A percentile compares a stretch with the other conserved stretches of the same genome.
Conservation (phyloP, 2,797 vertebrate genomes). For the Miichthys miiuy region DNA sequence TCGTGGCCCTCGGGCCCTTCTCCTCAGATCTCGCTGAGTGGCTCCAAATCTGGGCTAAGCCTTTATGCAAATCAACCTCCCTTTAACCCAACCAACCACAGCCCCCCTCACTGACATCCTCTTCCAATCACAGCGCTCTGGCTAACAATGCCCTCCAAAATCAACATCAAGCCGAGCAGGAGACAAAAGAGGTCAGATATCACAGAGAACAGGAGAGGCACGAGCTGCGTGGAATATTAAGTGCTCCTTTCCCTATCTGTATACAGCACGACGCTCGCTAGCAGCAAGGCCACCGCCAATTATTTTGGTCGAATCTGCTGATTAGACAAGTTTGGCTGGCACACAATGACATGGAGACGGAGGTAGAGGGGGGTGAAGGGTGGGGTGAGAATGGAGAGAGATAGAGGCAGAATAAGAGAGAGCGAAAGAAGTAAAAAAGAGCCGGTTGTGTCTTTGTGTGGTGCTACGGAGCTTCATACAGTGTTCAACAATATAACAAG, state of each 20-base stretch:
- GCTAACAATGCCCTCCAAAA: constrained; percentile 87
- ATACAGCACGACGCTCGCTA: constrained; percentile 77
- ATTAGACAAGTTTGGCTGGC: constrained; percentile 83
- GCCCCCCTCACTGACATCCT: constrained; percentile 72
- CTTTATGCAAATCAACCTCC: constrained; percentile 84
- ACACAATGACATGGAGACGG: constrained; percentile 76
- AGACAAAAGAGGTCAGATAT: constrained; percentile 88
- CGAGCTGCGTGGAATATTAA: constrained; percentile 83
- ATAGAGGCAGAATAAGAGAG: constrained; percentile 33
- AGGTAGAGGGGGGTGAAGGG: constrained; percentile 26
- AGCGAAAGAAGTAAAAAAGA: constrained; percentile 47
- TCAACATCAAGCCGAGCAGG: constrained; percentile 84
- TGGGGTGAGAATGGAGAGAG: constrained; percentile 18
- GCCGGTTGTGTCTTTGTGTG: constrained; percentile 53
- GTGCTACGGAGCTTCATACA: constrained; percentile 24
- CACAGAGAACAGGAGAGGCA: constrained; percentile 83
- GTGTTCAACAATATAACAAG: constrained; percentile 55
- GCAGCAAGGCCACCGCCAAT: constrained; percentile 83
- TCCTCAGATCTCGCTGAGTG: constrained; percentile 85
- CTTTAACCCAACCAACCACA: constrained; percentile 82
- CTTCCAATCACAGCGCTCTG: constrained; percentile 79
- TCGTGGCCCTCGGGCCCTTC: constrained; percentile 84
- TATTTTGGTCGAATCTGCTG: constrained; percentile 85
- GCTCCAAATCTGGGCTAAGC: constrained; percentile 87
- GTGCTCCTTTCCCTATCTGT: constrained; percentile 78